Evolutionary conservation across 2,113 vertebrate genomes (phyloP).

Genomic region (Leptocoma aspasia): DNA sequence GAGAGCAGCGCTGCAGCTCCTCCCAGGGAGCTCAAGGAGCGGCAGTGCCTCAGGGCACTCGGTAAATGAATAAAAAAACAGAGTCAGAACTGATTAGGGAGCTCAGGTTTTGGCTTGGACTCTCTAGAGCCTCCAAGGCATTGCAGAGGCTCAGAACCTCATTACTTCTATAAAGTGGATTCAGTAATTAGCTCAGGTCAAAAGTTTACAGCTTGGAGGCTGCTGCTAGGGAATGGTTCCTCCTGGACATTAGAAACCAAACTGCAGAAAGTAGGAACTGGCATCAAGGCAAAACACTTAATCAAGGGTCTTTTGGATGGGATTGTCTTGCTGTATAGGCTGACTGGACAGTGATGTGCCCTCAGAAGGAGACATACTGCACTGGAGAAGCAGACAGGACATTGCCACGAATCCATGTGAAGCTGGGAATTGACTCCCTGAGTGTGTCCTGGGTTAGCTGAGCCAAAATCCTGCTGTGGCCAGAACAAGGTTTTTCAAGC

Average conservation of each 20-base stretch:
- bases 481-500: not conserved
- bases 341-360: not conserved
- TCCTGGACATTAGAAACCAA: not conserved
- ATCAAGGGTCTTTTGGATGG: not conserved
- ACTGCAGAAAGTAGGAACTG: not conserved
- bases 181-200: slow-evolving; percentile 66
- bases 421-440: not conserved
- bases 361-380: not conserved
- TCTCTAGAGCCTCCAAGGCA: slow-evolving; percentile 56
- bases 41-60: slow-evolving; percentile 25
- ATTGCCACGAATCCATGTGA: not conserved
- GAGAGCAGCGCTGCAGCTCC: not conserved
- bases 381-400: not conserved
- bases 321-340: not conserved
- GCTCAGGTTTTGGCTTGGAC: slow-evolving; percentile 60
- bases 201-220: slow-evolving; percentile 57
- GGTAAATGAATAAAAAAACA: slow-evolving; percentile 52
- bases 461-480: not conserved
- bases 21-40: slow-evolving; percentile 22
- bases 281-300: not conserved
- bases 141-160: slow-evolving; percentile 57
- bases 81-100: slow-evolving; percentile 62
- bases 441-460: not conserved
- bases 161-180: slow-evolving; percentile 61
- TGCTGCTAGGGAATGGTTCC: slow-evolving; percentile 2